These are phyloP conservation scores for Jaculus jaculus DNA, from an alignment of 2,113 vertebrate genomes.

Conservation along the genomic window DNA sequence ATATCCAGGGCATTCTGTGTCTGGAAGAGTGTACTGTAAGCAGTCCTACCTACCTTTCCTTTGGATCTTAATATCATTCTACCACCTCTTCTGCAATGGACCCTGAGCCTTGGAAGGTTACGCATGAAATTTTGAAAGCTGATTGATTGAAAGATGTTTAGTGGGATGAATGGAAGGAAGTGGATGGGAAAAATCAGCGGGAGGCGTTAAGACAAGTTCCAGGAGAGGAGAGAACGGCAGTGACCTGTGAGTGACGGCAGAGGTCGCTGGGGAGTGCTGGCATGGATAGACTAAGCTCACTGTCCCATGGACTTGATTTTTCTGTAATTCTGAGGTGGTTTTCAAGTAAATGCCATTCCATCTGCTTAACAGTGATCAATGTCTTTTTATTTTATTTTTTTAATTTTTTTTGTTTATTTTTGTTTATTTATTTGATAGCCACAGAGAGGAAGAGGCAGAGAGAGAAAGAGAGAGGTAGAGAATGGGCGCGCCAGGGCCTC, in stretches of 20 bases:
- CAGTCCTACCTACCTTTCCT: too few relatives aligned
- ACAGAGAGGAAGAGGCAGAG: too few relatives aligned
- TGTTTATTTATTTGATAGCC: too few relatives aligned
- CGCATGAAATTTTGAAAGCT: slow-evolving; percentile 12
- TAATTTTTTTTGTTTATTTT: too few relatives aligned
- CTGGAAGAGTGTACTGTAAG: too few relatives aligned
- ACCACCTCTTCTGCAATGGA: too few relatives aligned
- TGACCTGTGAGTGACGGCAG: background rate
- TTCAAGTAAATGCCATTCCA: background rate
- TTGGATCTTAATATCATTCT: too few relatives aligned
- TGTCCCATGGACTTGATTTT: background rate
- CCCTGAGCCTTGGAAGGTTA: too few relatives aligned
- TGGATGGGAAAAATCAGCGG: background rate
- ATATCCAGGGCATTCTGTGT: too few relatives aligned
- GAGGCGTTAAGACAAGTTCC: background rate
- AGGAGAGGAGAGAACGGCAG: background rate
- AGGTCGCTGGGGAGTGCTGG: background rate
- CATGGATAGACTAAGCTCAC: background rate
- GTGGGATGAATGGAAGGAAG: background rate
- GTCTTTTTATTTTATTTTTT: too few relatives aligned
- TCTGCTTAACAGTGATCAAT: background rate
- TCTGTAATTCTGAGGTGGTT: slow-evolving; percentile 12
- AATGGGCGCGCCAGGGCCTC: too few relatives aligned
- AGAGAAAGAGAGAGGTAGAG: too few relatives aligned
- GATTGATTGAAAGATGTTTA: background rate